These are phyloP conservation scores for Maconellicoccus hirsutus DNA, from an alignment of 1,140 invertebrate species.

Conservation along the genomic window DNA sequence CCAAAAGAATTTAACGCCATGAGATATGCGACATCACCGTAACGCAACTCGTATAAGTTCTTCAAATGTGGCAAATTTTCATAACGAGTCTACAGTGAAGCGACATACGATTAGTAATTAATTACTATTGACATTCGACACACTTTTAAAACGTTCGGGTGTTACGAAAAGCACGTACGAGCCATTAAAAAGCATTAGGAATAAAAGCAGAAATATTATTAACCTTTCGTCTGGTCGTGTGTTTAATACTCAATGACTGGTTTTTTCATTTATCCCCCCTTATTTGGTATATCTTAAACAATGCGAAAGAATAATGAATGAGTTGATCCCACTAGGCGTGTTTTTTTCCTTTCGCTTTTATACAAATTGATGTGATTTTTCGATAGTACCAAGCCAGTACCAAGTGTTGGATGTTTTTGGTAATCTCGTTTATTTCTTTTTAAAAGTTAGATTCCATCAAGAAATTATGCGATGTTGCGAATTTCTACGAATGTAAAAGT, in stretches of 20 bases:
- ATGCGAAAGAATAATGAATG: conserved; percentile 2
- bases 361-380: no score
- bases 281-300: neutral
- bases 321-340: neutral
- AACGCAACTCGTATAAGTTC: no score
- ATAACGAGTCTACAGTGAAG: no score
- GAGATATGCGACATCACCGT: no score
- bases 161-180: neutral
- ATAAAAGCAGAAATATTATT: neutral
- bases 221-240: neutral
- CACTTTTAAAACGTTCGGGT: neutral
- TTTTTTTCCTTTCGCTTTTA: neutral
- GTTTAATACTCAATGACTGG: neutral
- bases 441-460: no score
- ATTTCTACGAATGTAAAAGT: no score
- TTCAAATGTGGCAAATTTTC: no score
- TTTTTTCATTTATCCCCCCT: neutral
- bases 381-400: no score
- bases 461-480: no score
- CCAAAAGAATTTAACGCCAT: neutral
- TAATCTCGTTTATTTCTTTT: no score
- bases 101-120: neutral
- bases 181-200: neutral
- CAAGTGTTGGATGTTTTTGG: no score
- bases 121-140: neutral